A percentile compares a stretch with the other conserved stretches of the same genome.
phyloP scores from a whole-genome alignment of 1,140 invertebrate genomes.

The Leptinotarsa lineolata region DNA sequence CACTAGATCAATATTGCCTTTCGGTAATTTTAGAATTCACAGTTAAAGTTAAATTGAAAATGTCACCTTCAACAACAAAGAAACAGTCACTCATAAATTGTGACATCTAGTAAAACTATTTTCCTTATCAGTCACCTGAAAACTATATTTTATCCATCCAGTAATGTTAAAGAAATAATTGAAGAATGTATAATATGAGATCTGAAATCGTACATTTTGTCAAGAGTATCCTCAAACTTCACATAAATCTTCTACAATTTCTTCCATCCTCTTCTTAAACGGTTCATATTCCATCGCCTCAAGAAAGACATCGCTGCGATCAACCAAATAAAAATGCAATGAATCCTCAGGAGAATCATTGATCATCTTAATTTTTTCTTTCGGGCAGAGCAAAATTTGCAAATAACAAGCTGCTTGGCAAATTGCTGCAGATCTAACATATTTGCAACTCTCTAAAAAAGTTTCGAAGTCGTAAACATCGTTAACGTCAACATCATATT shows the following conservation, averaged over 20 bases:
- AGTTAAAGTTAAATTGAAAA: no score
- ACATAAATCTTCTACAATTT: constrained; percentile 7
- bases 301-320: background rate
- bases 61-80: no score
- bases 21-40: no score
- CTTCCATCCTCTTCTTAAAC: background rate
- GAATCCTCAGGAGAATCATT: background rate
- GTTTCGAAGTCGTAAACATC: constrained; percentile 13
- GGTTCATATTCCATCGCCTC: background rate
- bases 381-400: background rate
- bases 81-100: no score
- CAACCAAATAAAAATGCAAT: background rate
- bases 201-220: no score
- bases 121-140: no score
- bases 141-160: no score
- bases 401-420: constrained; percentile 1
- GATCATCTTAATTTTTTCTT: background rate
- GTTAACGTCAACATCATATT: constrained; percentile 13
- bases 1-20: no score
- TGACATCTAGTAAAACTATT: no score
- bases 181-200: no score
- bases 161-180: no score
- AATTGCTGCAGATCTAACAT: background rate
- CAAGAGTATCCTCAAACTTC: background rate
- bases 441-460: background rate